Evolutionary conservation across 2,797 vertebrate genomes (phyloP).

Genomic region (Rhinatrema bivittatum): DNA sequence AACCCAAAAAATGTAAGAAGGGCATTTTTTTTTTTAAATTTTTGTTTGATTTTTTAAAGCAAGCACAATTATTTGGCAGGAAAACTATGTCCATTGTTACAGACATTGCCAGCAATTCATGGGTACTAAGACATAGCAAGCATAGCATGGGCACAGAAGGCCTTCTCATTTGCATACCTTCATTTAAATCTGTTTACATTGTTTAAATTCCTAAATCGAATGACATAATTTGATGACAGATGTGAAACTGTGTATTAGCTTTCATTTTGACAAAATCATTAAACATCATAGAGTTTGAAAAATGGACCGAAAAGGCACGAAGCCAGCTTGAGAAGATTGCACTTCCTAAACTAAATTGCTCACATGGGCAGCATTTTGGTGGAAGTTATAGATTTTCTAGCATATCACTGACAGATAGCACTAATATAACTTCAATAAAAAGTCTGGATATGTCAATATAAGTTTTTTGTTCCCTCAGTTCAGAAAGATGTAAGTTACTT

Average conservation of each 20-base stretch:
- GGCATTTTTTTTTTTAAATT: too few relatives aligned
- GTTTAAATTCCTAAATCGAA: conserved; percentile 51
- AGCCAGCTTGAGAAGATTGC: conserved; percentile 75
- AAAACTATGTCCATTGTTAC: too few relatives aligned
- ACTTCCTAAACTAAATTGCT: conserved; percentile 90
- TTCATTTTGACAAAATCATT: conserved; percentile 92
- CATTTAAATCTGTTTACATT: conserved; percentile 42
- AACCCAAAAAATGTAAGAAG: too few relatives aligned
- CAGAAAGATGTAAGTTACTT: conserved; percentile 55
- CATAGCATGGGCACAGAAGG: too few relatives aligned
- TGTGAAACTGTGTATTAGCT: conserved; percentile 66
- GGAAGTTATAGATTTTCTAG: conserved; percentile 94
- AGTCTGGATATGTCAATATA: conserved; percentile 84
- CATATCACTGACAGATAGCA: conserved; percentile 93
- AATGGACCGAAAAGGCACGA: conserved; percentile 74
- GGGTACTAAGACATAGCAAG: too few relatives aligned
- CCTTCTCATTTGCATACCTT: conserved; percentile 43
- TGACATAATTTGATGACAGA: conserved; percentile 71
- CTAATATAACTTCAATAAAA: conserved; percentile 97
- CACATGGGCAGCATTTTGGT: conserved; percentile 84
- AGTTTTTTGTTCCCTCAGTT: conserved; percentile 66
- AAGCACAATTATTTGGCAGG: too few relatives aligned
- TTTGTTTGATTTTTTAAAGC: too few relatives aligned
- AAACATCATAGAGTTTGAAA: conserved; percentile 80
- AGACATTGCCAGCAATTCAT: too few relatives aligned